Evolutionary conservation across 2,888 invertebrate species (phyloP).

Genomic region (Cataglyphis albicans): DNA sequence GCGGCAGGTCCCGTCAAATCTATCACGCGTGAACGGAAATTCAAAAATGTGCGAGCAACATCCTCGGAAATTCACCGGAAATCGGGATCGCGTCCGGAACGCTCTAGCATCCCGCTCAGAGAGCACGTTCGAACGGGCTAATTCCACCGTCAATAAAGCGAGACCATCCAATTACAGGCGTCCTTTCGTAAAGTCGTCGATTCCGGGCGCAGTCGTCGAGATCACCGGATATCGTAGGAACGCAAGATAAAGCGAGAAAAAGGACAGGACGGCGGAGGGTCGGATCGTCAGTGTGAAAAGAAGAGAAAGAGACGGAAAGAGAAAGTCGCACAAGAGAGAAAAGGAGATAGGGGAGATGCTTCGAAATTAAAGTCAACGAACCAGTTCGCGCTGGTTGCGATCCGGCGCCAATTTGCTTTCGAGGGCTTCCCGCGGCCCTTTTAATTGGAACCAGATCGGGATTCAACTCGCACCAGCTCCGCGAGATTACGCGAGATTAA

Average conservation of each 20-base stretch:
- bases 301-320: constrained; percentile 21
- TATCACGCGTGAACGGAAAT: constrained; percentile 46
- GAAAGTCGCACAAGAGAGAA: neutral
- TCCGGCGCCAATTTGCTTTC: constrained; percentile 64
- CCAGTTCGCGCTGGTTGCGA: constrained; percentile 63
- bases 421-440: constrained; percentile 65
- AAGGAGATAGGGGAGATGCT: constrained; percentile 11
- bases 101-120: constrained; percentile 57
- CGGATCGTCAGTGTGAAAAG: neutral
- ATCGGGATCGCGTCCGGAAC: constrained; percentile 58
- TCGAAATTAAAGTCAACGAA: constrained; percentile 76
- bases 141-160: constrained; percentile 76
- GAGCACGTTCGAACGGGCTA: constrained; percentile 71
- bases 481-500: constrained; percentile 54
- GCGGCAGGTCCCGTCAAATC: constrained; percentile 3
- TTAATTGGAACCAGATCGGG: constrained; percentile 70
- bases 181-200: constrained; percentile 65
- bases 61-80: constrained; percentile 51
- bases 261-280: constrained; percentile 34
- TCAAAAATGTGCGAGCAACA: constrained; percentile 40
- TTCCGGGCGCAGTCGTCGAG: constrained; percentile 60
- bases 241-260: constrained; percentile 50
- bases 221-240: constrained; percentile 55
- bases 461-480: constrained; percentile 34
- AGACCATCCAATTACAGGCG: constrained; percentile 75